These are phyloP conservation scores for Oithona nana DNA, from an alignment of 2,888 invertebrate species.

Conservation along the genomic window DNA sequence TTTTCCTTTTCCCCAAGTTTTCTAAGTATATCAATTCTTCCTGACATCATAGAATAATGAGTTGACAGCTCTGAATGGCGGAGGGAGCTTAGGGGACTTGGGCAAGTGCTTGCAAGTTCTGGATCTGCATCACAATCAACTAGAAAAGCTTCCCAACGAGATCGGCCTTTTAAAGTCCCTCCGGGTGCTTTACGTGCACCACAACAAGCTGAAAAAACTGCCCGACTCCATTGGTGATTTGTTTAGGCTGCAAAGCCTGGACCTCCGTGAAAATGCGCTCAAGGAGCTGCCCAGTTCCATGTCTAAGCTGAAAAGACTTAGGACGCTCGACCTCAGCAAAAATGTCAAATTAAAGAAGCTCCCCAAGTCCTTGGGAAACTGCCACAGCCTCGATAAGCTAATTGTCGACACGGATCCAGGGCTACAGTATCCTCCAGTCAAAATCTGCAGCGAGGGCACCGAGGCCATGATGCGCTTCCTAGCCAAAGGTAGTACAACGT, in stretches of 20 bases:
- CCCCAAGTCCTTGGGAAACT: slow-evolving; percentile 40
- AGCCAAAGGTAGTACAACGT: slow-evolving; percentile 36
- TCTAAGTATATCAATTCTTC: background rate
- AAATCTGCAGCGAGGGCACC: slow-evolving; percentile 40
- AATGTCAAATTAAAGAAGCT: slow-evolving; percentile 24
- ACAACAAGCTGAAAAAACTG: slow-evolving; percentile 47
- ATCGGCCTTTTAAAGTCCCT: slow-evolving; percentile 45
- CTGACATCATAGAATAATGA: slow-evolving; percentile 38
- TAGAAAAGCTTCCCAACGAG: slow-evolving; percentile 42
- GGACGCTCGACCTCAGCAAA: slow-evolving; percentile 38
- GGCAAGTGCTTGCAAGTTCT: slow-evolving; percentile 31
- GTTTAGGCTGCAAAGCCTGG: slow-evolving; percentile 41
- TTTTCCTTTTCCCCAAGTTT: slow-evolving; percentile 27
- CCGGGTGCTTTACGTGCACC: slow-evolving; percentile 48
- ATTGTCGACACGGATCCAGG: slow-evolving; percentile 38
- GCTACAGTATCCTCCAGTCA: slow-evolving; percentile 44
- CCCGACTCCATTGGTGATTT: slow-evolving; percentile 47
- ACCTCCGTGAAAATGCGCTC: slow-evolving; percentile 49
- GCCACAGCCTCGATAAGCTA: slow-evolving; percentile 40
- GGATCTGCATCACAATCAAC: slow-evolving; percentile 45
- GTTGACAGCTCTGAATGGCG: slow-evolving; percentile 45
- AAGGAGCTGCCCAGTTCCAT: slow-evolving; percentile 41
- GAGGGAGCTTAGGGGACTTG: slow-evolving; percentile 50
- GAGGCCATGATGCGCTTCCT: slow-evolving; percentile 45
- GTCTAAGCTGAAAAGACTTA: slow-evolving; percentile 41